Conservation (phyloP, 2,113 vertebrate genomes). For the Myiopsitta monachus region DNA sequence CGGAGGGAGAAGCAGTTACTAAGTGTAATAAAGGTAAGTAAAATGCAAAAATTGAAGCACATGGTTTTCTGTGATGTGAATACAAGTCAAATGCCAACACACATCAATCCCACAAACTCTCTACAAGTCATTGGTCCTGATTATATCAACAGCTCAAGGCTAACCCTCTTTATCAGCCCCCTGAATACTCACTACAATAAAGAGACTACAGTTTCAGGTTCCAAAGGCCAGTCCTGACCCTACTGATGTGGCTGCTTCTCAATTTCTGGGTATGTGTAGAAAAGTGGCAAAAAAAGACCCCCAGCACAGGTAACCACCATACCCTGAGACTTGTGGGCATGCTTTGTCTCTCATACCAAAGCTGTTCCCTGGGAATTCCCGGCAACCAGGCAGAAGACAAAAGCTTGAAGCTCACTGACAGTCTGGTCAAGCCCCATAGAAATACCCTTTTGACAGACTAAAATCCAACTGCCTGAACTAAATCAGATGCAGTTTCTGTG, state of each 20-base stretch:
- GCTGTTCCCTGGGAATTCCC: background rate
- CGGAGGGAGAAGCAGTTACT: background rate
- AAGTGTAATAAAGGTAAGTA: background rate
- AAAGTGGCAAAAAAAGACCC: background rate
- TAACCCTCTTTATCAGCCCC: background rate
- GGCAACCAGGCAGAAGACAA: background rate
- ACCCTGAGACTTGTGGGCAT: background rate
- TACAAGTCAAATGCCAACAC: background rate
- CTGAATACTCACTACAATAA: background rate
- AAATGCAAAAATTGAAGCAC: background rate
- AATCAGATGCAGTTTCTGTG: background rate
- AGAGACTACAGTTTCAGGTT: background rate
- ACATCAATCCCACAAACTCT: background rate
- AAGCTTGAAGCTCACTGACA: background rate
- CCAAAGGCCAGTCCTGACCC: too few relatives aligned
- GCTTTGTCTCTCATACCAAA: background rate
- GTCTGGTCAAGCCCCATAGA: background rate
- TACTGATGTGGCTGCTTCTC: accelerated
- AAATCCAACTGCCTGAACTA: background rate
- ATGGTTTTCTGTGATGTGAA: accelerated
- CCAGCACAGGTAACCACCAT: accelerated
- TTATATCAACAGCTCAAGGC: background rate
- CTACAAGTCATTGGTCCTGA: accelerated
- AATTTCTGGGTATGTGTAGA: too few relatives aligned
- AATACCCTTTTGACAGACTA: background rate